Conservation (phyloP, 2,113 vertebrate genomes). For the Campylomormyrus tamandua region DNA sequence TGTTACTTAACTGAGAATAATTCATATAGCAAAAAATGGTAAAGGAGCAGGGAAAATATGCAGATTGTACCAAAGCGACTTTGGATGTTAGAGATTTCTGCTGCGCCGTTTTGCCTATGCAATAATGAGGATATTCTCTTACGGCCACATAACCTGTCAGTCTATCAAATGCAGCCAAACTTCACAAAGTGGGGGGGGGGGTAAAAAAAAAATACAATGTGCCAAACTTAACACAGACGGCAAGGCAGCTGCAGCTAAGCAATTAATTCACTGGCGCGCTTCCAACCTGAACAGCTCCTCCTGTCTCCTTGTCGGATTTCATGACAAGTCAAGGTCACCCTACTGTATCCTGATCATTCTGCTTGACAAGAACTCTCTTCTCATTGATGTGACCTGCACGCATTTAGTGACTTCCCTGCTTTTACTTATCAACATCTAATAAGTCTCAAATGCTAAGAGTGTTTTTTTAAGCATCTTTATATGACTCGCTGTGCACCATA, state of each 20-base stretch:
- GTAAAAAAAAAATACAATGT: not conserved
- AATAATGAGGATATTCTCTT: conserved; percentile 1
- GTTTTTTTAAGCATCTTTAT: not conserved
- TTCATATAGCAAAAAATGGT: not conserved
- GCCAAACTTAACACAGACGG: conserved; percentile 4
- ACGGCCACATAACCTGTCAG: not conserved
- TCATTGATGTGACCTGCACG: not conserved
- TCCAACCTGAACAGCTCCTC: not conserved
- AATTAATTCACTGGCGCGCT: not conserved
- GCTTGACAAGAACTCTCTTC: not conserved
- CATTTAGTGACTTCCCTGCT: not conserved
- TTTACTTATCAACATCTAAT: not conserved
- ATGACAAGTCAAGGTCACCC: conserved; percentile 2
- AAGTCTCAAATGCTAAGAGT: not conserved
- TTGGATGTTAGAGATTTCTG: not conserved
- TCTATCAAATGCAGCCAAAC: not conserved
- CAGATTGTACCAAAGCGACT: not conserved
- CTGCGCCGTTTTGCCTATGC: not conserved
- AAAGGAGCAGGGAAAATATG: not conserved
- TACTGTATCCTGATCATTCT: not conserved
- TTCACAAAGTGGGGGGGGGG: not conserved
- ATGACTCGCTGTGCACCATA: not conserved
- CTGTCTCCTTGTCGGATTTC: not conserved
- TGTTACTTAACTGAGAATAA: not conserved
- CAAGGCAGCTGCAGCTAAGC: conserved; percentile 3